Evolutionary conservation across 2,113 vertebrate genomes (phyloP).

Genomic region (Neofelis nebulosa): DNA sequence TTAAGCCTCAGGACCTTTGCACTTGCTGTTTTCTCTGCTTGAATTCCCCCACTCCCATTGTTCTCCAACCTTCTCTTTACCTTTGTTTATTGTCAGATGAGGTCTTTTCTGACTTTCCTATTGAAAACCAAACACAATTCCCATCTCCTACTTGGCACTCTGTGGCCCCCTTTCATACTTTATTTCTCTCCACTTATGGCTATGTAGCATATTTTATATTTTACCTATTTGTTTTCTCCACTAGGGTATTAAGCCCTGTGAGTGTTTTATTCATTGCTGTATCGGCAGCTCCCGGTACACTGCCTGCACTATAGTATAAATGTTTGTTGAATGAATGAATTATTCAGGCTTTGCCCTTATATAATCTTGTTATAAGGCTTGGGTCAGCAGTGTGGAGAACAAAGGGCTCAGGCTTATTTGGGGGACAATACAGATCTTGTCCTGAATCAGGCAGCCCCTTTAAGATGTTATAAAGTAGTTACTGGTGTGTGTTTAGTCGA

Average conservation of each 20-base stretch:
- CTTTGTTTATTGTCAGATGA: not conserved
- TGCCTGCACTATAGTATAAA: not conserved
- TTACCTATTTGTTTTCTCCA: not conserved
- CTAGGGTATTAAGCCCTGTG: not conserved
- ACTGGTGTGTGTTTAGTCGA: not conserved
- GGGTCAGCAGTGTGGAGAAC: not conserved
- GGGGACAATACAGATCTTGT: not conserved
- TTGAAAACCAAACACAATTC: not conserved
- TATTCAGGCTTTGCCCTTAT: not conserved
- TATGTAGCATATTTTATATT: not conserved
- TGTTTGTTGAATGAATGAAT: conserved; percentile 16
- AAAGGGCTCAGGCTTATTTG: not conserved
- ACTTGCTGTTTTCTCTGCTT: not conserved
- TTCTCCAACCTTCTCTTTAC: not conserved
- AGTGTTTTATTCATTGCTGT: not conserved
- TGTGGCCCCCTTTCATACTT: not conserved
- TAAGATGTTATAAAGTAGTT: not conserved
- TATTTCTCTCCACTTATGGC: not conserved
- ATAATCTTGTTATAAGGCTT: not conserved
- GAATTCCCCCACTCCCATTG: not conserved
- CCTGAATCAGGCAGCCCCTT: not conserved
- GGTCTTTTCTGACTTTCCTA: not conserved
- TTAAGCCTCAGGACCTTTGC: not conserved
- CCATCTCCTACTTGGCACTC: not conserved
- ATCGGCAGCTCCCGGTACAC: not conserved